These are phyloP conservation scores for Myrmecobius fasciatus DNA, from an alignment of 2,113 vertebrate genomes.

Conservation along the genomic window DNA sequence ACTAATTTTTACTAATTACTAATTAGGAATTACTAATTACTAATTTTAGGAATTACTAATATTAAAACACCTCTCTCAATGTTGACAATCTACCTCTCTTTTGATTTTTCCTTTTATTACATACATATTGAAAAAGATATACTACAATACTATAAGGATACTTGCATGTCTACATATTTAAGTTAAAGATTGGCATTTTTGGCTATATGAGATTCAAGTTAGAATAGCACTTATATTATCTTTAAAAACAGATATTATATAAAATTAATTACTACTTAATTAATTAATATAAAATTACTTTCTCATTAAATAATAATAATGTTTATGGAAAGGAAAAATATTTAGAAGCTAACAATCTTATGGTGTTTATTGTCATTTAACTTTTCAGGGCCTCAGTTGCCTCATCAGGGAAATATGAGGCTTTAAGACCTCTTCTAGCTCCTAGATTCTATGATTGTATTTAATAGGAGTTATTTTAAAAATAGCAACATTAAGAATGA, in stretches of 20 bases:
- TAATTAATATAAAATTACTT: background rate
- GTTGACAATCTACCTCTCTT: background rate
- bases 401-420: background rate
- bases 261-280: background rate
- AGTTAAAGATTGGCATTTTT: background rate
- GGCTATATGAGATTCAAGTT: background rate
- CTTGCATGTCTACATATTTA: background rate
- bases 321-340: constrained; percentile 18
- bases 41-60: constrained; percentile 6
- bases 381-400: background rate
- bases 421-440: background rate
- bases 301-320: constrained; percentile 20
- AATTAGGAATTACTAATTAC: too few species aligned
- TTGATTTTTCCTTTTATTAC: background rate
- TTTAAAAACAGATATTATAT: constrained; percentile 29
- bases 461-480: constrained; percentile 25
- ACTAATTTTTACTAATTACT: too few species aligned
- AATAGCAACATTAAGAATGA: constrained; percentile 2
- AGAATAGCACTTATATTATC: constrained; percentile 28
- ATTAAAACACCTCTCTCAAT: background rate
- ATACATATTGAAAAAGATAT: constrained; percentile 13
- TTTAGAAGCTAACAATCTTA: constrained; percentile 5
- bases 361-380: background rate
- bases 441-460: background rate
- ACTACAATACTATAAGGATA: background rate